phyloP scores from a whole-genome alignment of 2,797 vertebrate species.

The Pristis pectinata region DNA sequence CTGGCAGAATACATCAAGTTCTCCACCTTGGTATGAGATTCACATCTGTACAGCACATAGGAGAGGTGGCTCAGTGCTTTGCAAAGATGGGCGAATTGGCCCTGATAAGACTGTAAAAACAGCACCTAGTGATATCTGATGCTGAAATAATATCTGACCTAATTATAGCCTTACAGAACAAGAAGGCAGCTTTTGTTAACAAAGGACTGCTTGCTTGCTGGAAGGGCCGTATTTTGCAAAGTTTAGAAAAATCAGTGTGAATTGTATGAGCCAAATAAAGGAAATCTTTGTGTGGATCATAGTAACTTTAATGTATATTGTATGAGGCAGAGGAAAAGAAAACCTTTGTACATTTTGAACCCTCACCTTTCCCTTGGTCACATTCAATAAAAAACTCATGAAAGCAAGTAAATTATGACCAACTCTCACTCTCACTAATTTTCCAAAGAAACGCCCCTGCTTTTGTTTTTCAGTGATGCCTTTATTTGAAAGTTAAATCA shows the following conservation, averaged over 20 bases:
- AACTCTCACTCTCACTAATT: neutral
- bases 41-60: neutral
- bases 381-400: neutral
- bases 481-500: neutral
- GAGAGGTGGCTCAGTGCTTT: neutral
- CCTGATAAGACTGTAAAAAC: neutral
- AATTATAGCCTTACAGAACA: neutral
- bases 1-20: neutral
- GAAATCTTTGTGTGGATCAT: neutral
- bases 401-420: slow-evolving; percentile 17
- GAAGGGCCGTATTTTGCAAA: slow-evolving; percentile 10
- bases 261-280: slow-evolving; percentile 18
- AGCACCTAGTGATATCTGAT: neutral
- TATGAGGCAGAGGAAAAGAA: neutral
- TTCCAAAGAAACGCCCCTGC: neutral
- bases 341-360: slow-evolving; percentile 1
- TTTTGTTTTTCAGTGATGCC: neutral
- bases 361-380: neutral
- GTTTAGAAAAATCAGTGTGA: neutral
- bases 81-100: neutral
- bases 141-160: neutral
- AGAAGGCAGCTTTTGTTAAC: neutral
- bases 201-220: slow-evolving; percentile 7
- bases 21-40: neutral
- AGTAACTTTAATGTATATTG: neutral